Conservation (phyloP, 92 coral and sea anemone species). For the Palythoa heliodiscus region DNA sequence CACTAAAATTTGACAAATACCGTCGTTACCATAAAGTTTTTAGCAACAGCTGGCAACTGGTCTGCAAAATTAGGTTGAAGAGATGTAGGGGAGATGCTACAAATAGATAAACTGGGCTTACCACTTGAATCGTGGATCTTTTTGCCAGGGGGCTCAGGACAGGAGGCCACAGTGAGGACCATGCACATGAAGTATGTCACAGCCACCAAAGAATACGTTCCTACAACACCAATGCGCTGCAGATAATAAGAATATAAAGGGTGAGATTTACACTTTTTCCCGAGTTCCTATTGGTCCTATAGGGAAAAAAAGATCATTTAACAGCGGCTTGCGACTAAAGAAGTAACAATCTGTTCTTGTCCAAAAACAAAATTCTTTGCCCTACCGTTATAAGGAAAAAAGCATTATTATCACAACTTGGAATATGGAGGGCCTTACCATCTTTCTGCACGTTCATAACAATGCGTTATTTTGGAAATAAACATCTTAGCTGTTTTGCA, state of each 20-base stretch:
- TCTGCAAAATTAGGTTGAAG: too few relatives aligned
- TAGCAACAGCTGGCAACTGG: too few relatives aligned
- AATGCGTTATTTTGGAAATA: background rate
- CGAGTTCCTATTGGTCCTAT: too few relatives aligned
- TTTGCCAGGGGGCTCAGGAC: slow-evolving; percentile 88
- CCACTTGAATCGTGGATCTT: slow-evolving; percentile 71
- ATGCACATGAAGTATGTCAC: slow-evolving; percentile 87
- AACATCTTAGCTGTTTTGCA: too few relatives aligned
- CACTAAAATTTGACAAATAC: too few relatives aligned
- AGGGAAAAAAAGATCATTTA: too few relatives aligned
- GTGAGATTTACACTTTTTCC: background rate
- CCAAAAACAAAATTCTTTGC: too few relatives aligned
- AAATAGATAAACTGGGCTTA: slow-evolving; percentile 20
- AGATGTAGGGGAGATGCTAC: background rate
- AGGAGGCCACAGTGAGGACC: slow-evolving; percentile 80
- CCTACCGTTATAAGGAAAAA: too few relatives aligned
- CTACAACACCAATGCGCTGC: slow-evolving; percentile 93
- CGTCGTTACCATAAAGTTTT: too few relatives aligned
- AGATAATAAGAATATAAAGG: background rate
- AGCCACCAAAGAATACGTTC: slow-evolving; percentile 87
- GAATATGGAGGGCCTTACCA: background rate
- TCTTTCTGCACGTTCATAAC: background rate
- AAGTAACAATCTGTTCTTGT: too few relatives aligned
- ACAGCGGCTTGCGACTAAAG: too few relatives aligned
- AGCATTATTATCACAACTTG: background rate